Conservation (phyloP, 2,797 vertebrate genomes). For the Gymnoscopelus braueri region DNA sequence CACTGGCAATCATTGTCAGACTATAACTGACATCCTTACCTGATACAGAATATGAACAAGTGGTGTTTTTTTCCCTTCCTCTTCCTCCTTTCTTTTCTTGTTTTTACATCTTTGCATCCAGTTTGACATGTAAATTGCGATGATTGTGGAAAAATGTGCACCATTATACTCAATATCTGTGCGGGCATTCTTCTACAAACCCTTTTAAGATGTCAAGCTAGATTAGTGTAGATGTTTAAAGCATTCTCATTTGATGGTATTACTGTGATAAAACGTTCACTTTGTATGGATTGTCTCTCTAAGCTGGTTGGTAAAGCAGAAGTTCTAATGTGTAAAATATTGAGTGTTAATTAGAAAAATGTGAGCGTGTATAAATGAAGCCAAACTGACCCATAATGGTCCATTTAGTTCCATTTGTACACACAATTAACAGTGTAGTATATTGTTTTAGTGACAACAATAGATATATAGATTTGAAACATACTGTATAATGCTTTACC, state of each 20-base stretch:
- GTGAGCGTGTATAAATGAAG: too few species aligned
- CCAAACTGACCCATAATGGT: too few species aligned
- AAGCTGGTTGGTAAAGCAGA: slow-evolving; percentile 54
- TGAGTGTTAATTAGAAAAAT: too few species aligned
- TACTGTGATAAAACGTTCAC: slow-evolving; percentile 8
- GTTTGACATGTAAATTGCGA: background rate
- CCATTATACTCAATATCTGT: background rate
- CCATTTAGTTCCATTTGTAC: too few species aligned
- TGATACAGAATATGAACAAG: background rate
- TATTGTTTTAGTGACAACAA: slow-evolving; percentile 7
- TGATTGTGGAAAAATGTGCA: background rate
- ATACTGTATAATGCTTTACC: slow-evolving; percentile 46
- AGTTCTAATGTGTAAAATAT: slow-evolving; percentile 18
- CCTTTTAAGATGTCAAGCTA: background rate
- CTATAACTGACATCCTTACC: background rate
- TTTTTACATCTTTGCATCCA: too few species aligned
- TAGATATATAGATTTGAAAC: slow-evolving; percentile 54
- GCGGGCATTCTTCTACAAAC: background rate
- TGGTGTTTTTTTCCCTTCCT: too few species aligned
- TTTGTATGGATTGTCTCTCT: slow-evolving; percentile 68
- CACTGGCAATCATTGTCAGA: slow-evolving; percentile 25
- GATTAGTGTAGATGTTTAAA: background rate
- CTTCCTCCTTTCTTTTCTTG: too few species aligned
- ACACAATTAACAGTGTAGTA: too few species aligned
- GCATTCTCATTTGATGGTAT: background rate